These are phyloP conservation scores for Scalopus aquaticus DNA, from an alignment of 2,113 vertebrate genomes.

Conservation along the genomic window DNA sequence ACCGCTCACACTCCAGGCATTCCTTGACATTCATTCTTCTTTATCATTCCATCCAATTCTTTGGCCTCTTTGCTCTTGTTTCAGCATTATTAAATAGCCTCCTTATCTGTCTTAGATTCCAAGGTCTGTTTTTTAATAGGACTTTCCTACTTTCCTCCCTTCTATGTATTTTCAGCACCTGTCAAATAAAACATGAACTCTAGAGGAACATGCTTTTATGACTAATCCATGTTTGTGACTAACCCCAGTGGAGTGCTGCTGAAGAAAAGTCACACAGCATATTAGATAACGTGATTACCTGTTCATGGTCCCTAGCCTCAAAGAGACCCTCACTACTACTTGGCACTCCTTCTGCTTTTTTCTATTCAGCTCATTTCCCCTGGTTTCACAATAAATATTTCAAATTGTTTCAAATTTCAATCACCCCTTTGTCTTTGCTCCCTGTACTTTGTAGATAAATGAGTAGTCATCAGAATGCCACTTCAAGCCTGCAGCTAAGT, in stretches of 20 bases:
- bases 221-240: not conserved
- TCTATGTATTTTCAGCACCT: not conserved
- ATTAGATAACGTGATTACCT: not conserved
- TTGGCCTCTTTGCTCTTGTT: not conserved
- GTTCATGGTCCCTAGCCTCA: not conserved
- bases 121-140: not conserved
- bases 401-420: not conserved
- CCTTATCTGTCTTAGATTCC: not conserved
- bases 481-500: not conserved
- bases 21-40: not conserved
- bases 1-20: no score
- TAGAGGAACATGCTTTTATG: not conserved
- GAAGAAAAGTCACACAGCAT: not conserved
- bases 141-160: not conserved
- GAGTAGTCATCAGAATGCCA: not conserved
- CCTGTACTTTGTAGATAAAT: not conserved
- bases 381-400: not conserved
- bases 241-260: not conserved
- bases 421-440: not conserved
- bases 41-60: not conserved
- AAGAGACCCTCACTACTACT: not conserved
- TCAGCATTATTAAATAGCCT: not conserved
- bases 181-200: not conserved
- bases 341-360: not conserved
- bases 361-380: not conserved